A percentile compares a stretch with the other conserved stretches of the same genome.
Conservation (phyloP, 2,113 vertebrate species). For the Halichoeres trimaculatus region DNA sequence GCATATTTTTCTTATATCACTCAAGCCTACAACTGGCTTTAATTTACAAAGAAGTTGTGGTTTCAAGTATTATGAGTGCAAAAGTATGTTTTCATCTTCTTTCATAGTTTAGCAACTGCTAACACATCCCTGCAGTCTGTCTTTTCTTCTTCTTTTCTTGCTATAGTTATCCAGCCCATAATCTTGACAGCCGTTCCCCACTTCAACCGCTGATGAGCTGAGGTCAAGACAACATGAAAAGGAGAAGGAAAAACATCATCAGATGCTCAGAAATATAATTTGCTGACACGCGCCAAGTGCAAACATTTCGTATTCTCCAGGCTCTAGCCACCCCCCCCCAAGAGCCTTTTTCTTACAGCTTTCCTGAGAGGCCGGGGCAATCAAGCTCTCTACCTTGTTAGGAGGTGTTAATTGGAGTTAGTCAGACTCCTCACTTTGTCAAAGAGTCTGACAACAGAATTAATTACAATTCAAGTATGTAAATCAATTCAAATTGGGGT, state of each 20-base stretch:
- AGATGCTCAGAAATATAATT: constrained; percentile 65
- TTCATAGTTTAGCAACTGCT: background rate
- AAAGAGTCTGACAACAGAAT: constrained; percentile 90
- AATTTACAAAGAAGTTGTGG: too few relatives aligned
- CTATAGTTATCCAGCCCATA: constrained; percentile 11
- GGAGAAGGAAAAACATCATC: constrained; percentile 56
- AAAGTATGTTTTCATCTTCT: too few relatives aligned
- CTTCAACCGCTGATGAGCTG: constrained; percentile 28
- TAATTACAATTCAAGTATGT: constrained; percentile 84
- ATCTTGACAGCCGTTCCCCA: constrained; percentile 24
- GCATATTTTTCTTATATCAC: too few relatives aligned
- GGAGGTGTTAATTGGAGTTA: constrained; percentile 99
- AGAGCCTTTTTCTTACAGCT: constrained; percentile 85
- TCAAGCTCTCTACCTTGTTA: constrained; percentile 93
- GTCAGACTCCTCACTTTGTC: constrained; percentile 94
- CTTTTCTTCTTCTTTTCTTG: background rate
- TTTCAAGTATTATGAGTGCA: too few relatives aligned
- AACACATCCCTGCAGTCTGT: constrained; percentile 1
- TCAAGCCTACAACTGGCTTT: too few relatives aligned
- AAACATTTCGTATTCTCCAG: constrained; percentile 72
- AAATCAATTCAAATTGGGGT: constrained; percentile 82
- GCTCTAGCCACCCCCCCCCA: constrained; percentile 32
- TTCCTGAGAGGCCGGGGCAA: constrained; percentile 89
- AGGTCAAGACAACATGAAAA: constrained; percentile 50
- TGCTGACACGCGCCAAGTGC: constrained; percentile 73